phyloP scores from a whole-genome alignment of 2,888 invertebrate species.

The Busseola fusca region DNA sequence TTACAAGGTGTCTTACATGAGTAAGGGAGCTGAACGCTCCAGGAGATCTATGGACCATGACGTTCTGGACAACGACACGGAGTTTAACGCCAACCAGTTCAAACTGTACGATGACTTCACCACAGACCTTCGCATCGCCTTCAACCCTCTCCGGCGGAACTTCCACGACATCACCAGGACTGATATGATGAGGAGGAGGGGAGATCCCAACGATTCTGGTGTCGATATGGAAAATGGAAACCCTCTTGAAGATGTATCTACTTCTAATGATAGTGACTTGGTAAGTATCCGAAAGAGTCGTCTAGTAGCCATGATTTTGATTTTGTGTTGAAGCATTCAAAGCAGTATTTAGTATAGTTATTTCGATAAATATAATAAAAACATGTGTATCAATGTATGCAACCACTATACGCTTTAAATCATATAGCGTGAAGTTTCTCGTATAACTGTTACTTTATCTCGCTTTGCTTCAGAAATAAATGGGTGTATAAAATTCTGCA shows the following conservation, averaged over 20 bases:
- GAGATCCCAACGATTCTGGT: conserved; percentile 84
- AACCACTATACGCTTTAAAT: conserved; percentile 28
- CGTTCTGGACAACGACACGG: conserved; percentile 84
- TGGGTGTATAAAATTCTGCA: conserved; percentile 33
- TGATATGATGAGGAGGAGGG: conserved; percentile 69
- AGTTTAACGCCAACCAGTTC: conserved; percentile 87
- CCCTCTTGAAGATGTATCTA: conserved; percentile 75
- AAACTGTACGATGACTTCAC: conserved; percentile 87
- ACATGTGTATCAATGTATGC: conserved; percentile 26
- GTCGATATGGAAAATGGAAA: conserved; percentile 87
- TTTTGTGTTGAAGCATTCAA: conserved; percentile 3
- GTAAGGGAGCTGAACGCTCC: conserved; percentile 70
- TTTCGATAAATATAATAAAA: conserved; percentile 19
- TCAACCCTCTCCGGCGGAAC: conserved; percentile 78
- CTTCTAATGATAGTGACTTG: conserved; percentile 83
- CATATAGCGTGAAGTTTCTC: conserved; percentile 43
- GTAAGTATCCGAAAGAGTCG: conserved; percentile 74
- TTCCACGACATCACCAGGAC: conserved; percentile 73
- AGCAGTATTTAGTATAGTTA: background rate
- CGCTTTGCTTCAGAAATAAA: conserved; percentile 35
- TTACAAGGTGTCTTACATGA: conserved; percentile 81
- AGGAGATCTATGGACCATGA: conserved; percentile 72
- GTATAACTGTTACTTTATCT: conserved; percentile 36
- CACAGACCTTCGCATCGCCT: conserved; percentile 81
- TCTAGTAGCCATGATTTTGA: conserved; percentile 22